phyloP scores from a whole-genome alignment of 1,140 invertebrate species.

The Pantala flavescens region DNA sequence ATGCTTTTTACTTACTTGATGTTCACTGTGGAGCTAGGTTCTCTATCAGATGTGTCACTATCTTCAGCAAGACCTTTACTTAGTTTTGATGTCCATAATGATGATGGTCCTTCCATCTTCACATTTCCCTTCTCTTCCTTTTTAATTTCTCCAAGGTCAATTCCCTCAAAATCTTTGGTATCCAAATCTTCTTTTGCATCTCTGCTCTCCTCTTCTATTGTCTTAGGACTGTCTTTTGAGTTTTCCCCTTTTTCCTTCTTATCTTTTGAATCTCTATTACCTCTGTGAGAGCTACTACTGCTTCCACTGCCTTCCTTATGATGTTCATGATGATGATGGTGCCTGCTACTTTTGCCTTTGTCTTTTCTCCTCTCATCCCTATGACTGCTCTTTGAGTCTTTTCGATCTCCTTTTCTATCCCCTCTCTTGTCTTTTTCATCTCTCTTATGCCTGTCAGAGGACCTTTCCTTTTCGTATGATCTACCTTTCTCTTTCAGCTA shows the following conservation, averaged over 20 bases:
- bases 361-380: slow-evolving; percentile 21
- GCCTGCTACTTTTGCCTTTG: slow-evolving; percentile 19
- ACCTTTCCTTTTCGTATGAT: slow-evolving; percentile 27
- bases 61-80: slow-evolving; percentile 28
- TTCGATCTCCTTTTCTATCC: slow-evolving; percentile 30
- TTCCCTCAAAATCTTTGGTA: not conserved
- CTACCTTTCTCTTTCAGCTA: slow-evolving; percentile 27
- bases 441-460: slow-evolving; percentile 28
- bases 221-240: not conserved
- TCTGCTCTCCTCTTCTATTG: slow-evolving; percentile 26
- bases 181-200: slow-evolving; percentile 8
- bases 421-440: slow-evolving; percentile 29
- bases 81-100: not conserved
- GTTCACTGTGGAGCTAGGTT: slow-evolving; percentile 46
- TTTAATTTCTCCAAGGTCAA: slow-evolving; percentile 30
- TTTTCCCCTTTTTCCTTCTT: slow-evolving; percentile 18
- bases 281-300: slow-evolving; percentile 21
- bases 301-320: not conserved
- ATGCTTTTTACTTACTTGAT: slow-evolving; percentile 34
- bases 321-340: not conserved
- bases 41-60: slow-evolving; percentile 40
- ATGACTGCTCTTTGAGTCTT: slow-evolving; percentile 12
- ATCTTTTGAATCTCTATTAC: slow-evolving; percentile 24
- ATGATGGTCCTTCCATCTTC: slow-evolving; percentile 14
- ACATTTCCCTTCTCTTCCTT: slow-evolving; percentile 30